Evolutionary conservation across 1,140 invertebrate genomes (phyloP).

Genomic region (Tetramorium parvispinum): DNA sequence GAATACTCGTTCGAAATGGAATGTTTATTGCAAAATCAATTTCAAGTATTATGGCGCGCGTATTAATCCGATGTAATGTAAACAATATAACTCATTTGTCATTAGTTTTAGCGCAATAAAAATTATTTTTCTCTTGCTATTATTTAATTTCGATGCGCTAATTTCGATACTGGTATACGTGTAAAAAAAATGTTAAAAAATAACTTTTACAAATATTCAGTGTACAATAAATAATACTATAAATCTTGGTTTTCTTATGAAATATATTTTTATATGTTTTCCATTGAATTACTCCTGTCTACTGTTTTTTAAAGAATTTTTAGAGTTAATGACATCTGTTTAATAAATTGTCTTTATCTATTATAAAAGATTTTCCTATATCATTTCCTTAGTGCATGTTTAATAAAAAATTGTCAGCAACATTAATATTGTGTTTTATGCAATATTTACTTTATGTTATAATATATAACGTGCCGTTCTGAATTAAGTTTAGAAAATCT

Average conservation of each 20-base stretch:
- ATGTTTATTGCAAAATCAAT: background rate
- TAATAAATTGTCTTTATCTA: background rate
- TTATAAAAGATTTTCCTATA: background rate
- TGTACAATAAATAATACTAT: background rate
- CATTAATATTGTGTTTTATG: background rate
- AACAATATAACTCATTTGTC: background rate
- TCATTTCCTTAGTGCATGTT: background rate
- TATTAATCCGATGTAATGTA: background rate
- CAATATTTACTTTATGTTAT: background rate
- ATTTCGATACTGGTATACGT: background rate
- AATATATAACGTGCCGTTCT: background rate
- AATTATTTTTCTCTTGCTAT: background rate
- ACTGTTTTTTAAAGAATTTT: background rate
- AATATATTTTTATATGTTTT: background rate
- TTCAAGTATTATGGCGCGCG: background rate
- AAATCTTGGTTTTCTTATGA: background rate
- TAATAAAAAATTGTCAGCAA: background rate
- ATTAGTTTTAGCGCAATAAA: background rate
- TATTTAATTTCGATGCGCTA: background rate
- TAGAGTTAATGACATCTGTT: background rate
- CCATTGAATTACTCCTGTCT: background rate
- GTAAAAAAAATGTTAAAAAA: background rate
- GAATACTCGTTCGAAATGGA: background rate
- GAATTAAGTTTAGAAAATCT: conserved; percentile 1
- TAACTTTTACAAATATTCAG: background rate